Base-by-base conservation (phyloP, 2,113 vertebrate species). In the Brienomyrus brachyistius region DNA sequence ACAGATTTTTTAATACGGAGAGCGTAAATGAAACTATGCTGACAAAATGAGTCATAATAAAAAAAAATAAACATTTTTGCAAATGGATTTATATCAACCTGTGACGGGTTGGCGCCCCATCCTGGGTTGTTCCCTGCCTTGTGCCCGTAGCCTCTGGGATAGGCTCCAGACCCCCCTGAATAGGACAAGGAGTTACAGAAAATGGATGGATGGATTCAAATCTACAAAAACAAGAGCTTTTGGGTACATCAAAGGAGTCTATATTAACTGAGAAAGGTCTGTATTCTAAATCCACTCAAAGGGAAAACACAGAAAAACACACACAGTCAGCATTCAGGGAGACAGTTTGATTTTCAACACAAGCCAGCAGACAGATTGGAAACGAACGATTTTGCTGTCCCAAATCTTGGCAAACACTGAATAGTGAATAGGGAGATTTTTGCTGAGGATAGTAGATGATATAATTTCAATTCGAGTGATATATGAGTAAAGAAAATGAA, bases 401-500 rank as follows among this genome's bases (percentile, higher is more conserved):
- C 87, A 88, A 62, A 59, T 47, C 35, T 43, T 43, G 19, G 35
- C 35, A 40, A 87, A 54, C 17, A 87, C 50, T 52, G 13, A 56
- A 17, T 21, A 40, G 50, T 40, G 50, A 27, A 27, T 17, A 87
- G 52, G 74, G 48, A 66, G 54, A 43, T 45, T 88, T 88, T 27
- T 88, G 87, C 87, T 66, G 56, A 88, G 54, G 35, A 66, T 27
- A 45, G 31, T 23, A 43, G 3, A 56, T 45, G 54, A 88, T 66
- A 88, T 54, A 66, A 62, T 62, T 88, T 23, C 35, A 88, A 62
- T 87, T 87, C 48, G 51, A 87, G 45, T 88, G 87, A 66, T 88
- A 19, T 62, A 88, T 59, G 87, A 45, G 56, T 40, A 54, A n/a
- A 35, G n/a, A 62, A 23, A 56, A 45, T 62, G 19, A 88, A 45